Conservation (phyloP, 2,888 invertebrate species). For the Lepidochitona cinerea region DNA sequence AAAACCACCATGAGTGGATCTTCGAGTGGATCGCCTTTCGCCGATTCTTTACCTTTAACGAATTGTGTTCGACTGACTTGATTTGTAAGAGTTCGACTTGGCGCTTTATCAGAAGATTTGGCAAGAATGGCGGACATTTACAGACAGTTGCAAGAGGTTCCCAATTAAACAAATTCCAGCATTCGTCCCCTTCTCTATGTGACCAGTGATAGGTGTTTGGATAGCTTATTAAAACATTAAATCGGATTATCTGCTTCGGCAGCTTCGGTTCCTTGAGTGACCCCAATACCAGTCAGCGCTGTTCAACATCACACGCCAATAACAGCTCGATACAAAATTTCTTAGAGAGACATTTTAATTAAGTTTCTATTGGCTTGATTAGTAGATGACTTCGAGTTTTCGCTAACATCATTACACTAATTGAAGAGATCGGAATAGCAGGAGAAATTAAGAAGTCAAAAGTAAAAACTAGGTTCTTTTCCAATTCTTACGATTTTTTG, state of each 20-base stretch:
- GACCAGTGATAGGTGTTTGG: too few species aligned
- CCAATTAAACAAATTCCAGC: too few species aligned
- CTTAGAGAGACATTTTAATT: not conserved
- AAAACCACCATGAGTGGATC: not conserved
- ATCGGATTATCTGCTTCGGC: too few species aligned
- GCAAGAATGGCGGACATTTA: not conserved
- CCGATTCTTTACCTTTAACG: not conserved
- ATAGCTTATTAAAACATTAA: not conserved
- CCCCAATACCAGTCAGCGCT: too few species aligned
- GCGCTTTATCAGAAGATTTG: not conserved
- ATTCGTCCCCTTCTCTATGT: too few species aligned
- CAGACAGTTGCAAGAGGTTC: not conserved
- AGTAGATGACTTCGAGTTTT: not conserved
- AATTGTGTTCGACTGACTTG: constrained; percentile 1
- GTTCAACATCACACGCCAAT: not conserved
- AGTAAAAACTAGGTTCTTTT: too few species aligned
- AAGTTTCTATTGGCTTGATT: not conserved
- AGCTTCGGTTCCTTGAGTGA: too few species aligned
- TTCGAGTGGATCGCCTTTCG: not conserved
- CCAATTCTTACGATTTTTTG: too few species aligned
- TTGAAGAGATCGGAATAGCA: too few species aligned
- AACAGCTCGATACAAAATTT: not conserved
- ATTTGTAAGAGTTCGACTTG: not conserved
- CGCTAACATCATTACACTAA: not conserved
- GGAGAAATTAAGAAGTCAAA: too few species aligned